These are phyloP conservation scores for Sminthurides bifidus DNA, from an alignment of 1,140 invertebrate genomes.

Conservation along the genomic window DNA sequence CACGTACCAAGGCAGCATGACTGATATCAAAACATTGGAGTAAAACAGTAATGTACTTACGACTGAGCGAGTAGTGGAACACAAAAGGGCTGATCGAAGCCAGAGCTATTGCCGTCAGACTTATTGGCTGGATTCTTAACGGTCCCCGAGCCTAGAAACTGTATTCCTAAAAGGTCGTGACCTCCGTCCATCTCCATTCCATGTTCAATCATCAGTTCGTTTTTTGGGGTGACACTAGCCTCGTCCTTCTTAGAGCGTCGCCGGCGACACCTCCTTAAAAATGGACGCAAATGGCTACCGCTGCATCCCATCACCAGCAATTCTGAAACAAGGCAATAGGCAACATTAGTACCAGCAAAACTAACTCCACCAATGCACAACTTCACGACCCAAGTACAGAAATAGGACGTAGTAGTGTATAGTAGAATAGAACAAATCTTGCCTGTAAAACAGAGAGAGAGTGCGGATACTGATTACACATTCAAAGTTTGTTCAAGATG, in stretches of 20 bases:
- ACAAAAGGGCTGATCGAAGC: slow-evolving; percentile 23
- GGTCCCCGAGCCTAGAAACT: slow-evolving; percentile 16
- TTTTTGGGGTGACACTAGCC: slow-evolving; percentile 13
- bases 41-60: slow-evolving; percentile 20
- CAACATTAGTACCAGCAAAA: too few species aligned
- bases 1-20: too few species aligned
- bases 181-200: slow-evolving; percentile 8
- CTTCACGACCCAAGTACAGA: too few species aligned
- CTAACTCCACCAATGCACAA: too few species aligned
- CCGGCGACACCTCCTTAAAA: slow-evolving; percentile 27
- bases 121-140: slow-evolving; percentile 16
- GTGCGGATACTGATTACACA: not conserved
- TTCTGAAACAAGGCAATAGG: too few species aligned
- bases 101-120: not conserved
- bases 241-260: slow-evolving; percentile 27
- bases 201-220: slow-evolving; percentile 15
- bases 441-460: not conserved
- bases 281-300: slow-evolving; percentile 24
- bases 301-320: slow-evolving; percentile 26
- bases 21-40: too few species aligned
- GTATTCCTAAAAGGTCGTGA: slow-evolving; percentile 18
- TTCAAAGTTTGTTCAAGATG: not conserved
- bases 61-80: slow-evolving; percentile 30
- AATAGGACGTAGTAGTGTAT: not conserved
- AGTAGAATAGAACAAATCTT: not conserved